A percentile compares a stretch with the other conserved stretches of the same genome.
Evolutionary conservation across 2,113 vertebrate genomes (phyloP).

Genomic region (Apodemus speciosus): DNA sequence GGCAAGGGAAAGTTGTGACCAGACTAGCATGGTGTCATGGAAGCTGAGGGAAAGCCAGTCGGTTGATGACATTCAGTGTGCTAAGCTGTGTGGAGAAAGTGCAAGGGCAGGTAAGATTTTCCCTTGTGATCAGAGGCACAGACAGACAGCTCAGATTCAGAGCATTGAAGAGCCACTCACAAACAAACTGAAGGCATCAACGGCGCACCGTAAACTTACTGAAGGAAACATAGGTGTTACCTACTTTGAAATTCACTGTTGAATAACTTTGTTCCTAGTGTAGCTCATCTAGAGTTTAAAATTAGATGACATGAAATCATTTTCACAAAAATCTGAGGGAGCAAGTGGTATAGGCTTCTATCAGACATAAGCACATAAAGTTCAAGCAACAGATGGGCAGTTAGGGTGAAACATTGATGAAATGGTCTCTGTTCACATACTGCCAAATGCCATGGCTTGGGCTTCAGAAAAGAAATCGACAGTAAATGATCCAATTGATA

Average conservation of each 20-base stretch:
- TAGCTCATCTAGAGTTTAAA: neutral
- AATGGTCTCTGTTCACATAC: conserved; percentile 42
- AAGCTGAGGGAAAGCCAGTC: neutral
- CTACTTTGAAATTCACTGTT: neutral
- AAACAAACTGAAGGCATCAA: neutral
- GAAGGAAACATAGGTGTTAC: neutral
- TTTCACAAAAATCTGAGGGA: conserved; percentile 37
- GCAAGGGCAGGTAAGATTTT: neutral
- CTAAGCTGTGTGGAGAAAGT: neutral
- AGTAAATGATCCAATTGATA: conserved; percentile 48
- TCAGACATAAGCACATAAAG: conserved; percentile 67
- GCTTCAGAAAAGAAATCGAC: conserved; percentile 50
- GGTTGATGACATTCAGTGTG: neutral
- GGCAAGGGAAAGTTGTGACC: too few relatives aligned
- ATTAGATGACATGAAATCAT: conserved; percentile 24
- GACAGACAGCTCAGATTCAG: neutral
- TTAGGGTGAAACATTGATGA: conserved; percentile 64
- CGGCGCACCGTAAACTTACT: neutral
- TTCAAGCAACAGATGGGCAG: conserved; percentile 73
- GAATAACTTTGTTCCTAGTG: neutral
- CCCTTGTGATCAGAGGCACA: neutral
- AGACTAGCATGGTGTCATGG: neutral
- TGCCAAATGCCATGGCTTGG: conserved; percentile 44
- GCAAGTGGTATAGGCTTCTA: neutral
- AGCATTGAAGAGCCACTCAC: rapidly evolving